Percentiles rank a stretch among this genome's conserved stretches.
These are phyloP conservation scores for Eupeodes latifasciatus DNA, from an alignment of 2,888 invertebrate species.

Conservation along the genomic window DNA sequence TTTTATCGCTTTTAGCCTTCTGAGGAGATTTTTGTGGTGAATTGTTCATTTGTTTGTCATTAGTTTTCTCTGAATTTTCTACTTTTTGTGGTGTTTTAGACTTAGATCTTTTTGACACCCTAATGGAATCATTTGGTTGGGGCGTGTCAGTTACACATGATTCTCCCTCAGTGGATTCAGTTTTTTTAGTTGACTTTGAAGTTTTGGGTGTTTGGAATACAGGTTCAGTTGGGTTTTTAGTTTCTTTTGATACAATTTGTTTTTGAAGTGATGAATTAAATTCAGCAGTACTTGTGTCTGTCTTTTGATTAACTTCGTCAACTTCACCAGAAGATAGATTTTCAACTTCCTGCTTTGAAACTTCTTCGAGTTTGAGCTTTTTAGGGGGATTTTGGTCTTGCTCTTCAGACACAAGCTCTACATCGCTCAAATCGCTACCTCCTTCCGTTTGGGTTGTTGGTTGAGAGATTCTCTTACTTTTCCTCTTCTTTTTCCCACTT, in stretches of 20 bases:
- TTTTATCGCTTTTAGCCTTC: background rate
- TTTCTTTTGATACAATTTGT: background rate
- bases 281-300: background rate
- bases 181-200: background rate
- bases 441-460: conserved; percentile 1
- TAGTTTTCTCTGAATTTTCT: background rate
- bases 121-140: background rate
- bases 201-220: conserved; percentile 7
- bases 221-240: background rate
- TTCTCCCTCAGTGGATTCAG: background rate
- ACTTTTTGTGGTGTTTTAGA: background rate
- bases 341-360: background rate
- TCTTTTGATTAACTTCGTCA: background rate
- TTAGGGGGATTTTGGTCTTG: conserved; percentile 79
- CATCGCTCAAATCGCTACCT: conserved; percentile 79
- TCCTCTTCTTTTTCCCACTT: conserved; percentile 78
- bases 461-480: conserved; percentile 66
- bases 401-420: conserved; percentile 77
- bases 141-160: background rate
- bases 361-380: conserved; percentile 77
- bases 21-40: background rate
- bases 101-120: background rate
- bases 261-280: background rate
- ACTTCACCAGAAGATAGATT: background rate
- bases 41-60: background rate